Percentiles rank a stretch among this genome's conserved stretches.
Conservation (phyloP, 2,797 vertebrate genomes). For the Gymnopithys bicolor region DNA sequence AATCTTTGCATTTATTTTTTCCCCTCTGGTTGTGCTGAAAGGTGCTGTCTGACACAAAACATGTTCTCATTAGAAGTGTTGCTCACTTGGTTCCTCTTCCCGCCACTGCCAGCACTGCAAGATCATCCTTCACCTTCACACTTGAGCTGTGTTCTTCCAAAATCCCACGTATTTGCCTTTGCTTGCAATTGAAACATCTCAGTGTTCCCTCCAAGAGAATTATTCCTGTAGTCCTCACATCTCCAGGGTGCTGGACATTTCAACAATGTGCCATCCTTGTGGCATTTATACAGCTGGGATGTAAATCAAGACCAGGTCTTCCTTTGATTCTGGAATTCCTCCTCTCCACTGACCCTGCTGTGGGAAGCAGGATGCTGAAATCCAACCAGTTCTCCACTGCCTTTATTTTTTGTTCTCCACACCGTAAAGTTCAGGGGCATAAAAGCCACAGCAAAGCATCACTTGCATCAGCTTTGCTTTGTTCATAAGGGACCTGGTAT, state of each 20-base stretch:
- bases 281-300: not conserved
- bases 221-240: not conserved
- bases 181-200: not conserved
- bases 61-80: not conserved
- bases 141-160: not conserved
- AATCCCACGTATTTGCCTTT: not conserved
- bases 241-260: not conserved
- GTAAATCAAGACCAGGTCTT: not conserved
- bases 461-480: not conserved
- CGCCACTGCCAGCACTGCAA: not conserved
- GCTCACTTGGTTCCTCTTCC: slow-evolving; percentile 22
- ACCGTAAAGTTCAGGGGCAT: not conserved
- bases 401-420: not conserved
- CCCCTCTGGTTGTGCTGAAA: not conserved
- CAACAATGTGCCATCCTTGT: accelerated
- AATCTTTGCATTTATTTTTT: not conserved
- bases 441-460: not conserved
- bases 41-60: not conserved
- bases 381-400: not conserved
- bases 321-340: not conserved
- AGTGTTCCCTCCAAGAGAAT: not conserved
- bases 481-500: not conserved
- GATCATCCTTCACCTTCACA: not conserved
- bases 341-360: not conserved
- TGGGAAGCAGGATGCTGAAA: not conserved